Evolutionary conservation across 2,888 invertebrate genomes (phyloP), one percentile per base, ranked within the genome.

Genomic region (Meta bourneti): DNA sequence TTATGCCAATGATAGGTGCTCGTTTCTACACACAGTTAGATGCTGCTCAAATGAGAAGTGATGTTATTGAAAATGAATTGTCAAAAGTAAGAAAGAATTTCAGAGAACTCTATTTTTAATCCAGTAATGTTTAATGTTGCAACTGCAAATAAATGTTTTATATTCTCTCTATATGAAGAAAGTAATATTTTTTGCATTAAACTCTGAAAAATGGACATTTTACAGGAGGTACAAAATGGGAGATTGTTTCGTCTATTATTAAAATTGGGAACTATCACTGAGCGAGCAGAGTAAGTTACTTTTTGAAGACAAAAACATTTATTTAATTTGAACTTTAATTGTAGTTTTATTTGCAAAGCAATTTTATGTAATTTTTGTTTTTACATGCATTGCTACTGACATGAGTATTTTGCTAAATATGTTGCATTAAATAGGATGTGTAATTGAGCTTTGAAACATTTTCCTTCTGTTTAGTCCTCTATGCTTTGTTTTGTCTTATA

Each of bases 1-100:
- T 99, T 94, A 99, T 99, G 99, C 99, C 99, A 52, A 99, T 99
- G 98, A 99, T 99, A 94, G 99, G 96, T 49, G 99, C 99, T 77
- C 96, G 99, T 91, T 99, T 99, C 95, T 99, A 99, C 95, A 98
- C 97, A 0, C 99, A 99, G 95, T 96, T 99, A 94, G 99, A 99
- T 95, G 97, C 97, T 7, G 96, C 98, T 91, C 97, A 98, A 95
- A 96, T 97, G 90, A 97, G 98, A 93, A 97, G 97, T 79, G 99
- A 99, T 95, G 96, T 97, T 79, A 96, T 98, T 93, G 98, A 99
- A 94, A 97, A 97, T 93, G 98, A 99, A 95, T 95, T 99, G 92
- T 96, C 98, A 16, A 97, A 97, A 94, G 95, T 94, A 82, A 74
- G 51, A 9, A 5, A 8, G n/a, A 49, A 48, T 49, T 49, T 49